phyloP scores from a whole-genome alignment of 2,113 vertebrate species.

The Glareola pratincola region DNA sequence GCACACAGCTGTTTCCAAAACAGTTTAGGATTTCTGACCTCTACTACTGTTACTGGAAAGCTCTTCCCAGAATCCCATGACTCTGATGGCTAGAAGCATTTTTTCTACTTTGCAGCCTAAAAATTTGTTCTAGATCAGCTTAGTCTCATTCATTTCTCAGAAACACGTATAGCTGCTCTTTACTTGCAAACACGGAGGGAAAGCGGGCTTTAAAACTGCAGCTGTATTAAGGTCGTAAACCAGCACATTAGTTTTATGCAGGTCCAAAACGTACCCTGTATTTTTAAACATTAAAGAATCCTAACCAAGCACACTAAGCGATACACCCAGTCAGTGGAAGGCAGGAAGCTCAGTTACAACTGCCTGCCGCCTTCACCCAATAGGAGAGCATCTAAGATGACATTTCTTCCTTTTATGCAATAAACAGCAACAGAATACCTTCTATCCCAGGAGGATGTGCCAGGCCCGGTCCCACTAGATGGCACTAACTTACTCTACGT shows the following conservation, averaged over 20 bases:
- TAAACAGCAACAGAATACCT: conserved; percentile 47
- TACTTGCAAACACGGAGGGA: neutral
- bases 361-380: conserved; percentile 30
- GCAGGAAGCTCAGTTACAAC: conserved; percentile 42
- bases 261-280: neutral
- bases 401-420: conserved; percentile 71
- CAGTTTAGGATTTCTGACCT: conserved; percentile 21
- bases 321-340: neutral
- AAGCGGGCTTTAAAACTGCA: neutral
- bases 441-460: conserved; percentile 38
- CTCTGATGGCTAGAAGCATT: neutral
- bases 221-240: neutral
- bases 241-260: neutral
- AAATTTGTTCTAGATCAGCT: neutral
- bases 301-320: neutral
- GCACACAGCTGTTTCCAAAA: neutral
- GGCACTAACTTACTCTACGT: conserved; percentile 55
- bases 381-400: conserved; percentile 48
- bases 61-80: conserved; percentile 21
- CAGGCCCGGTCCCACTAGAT: conserved; percentile 66
- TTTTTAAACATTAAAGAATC: conserved; percentile 4
- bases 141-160: neutral
- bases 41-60: conserved; percentile 34
- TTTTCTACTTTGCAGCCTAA: neutral
- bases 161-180: neutral